A percentile compares a stretch with the other conserved stretches of the same genome.
These are phyloP conservation scores for Cynaeus angustus DNA, from an alignment of 2,888 invertebrate species.

Conservation along the genomic window DNA sequence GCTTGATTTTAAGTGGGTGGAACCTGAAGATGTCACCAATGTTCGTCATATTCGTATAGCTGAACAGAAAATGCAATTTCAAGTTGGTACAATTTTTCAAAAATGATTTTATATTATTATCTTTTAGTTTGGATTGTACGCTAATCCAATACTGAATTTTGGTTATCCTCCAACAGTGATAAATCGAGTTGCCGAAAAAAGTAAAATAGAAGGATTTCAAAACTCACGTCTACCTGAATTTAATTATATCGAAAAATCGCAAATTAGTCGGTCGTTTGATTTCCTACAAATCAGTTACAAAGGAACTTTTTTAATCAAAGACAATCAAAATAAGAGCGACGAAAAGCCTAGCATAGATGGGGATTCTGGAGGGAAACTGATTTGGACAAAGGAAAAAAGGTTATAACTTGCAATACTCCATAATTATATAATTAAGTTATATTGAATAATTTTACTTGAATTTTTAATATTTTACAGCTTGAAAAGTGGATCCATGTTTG, in stretches of 20 bases:
- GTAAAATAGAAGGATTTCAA: slow-evolving; percentile 73
- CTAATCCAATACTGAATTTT: slow-evolving; percentile 74
- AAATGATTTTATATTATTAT: too few relatives aligned
- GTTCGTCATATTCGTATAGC: slow-evolving; percentile 76
- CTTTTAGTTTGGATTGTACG: slow-evolving; percentile 73
- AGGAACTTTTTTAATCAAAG: neutral
- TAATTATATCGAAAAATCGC: slow-evolving; percentile 71
- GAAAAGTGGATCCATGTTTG: too few relatives aligned
- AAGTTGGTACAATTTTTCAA: neutral
- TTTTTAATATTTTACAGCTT: too few relatives aligned
- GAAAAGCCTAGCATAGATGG: neutral
- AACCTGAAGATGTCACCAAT: slow-evolving; percentile 73
- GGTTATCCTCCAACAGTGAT: slow-evolving; percentile 75
- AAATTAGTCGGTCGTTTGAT: slow-evolving; percentile 71
- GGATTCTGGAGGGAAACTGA: neutral
- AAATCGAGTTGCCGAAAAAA: slow-evolving; percentile 74
- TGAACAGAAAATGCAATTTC: slow-evolving; percentile 60
- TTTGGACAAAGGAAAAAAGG: too few relatives aligned
- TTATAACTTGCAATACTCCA: too few relatives aligned
- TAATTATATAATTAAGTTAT: too few relatives aligned
- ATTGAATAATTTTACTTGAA: too few relatives aligned
- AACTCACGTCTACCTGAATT: slow-evolving; percentile 76
- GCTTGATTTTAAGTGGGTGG: slow-evolving; percentile 77
- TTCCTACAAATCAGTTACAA: slow-evolving; percentile 58
- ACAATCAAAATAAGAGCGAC: neutral